Evolutionary conservation across 2,797 vertebrate species (phyloP).

Genomic region (Sciurus vulgaris): DNA sequence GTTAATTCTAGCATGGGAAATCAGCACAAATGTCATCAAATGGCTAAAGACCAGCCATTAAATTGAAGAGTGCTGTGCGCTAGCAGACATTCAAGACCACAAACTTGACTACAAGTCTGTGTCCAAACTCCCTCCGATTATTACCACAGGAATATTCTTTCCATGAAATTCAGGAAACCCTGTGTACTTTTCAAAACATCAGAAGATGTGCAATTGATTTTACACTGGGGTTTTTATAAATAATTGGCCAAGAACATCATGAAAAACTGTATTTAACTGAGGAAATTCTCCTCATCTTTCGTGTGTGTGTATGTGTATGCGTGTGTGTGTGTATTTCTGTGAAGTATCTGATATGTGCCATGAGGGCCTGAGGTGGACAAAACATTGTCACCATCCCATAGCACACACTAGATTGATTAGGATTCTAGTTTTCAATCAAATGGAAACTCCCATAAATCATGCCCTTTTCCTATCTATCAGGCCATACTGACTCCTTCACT

Average conservation of each 20-base stretch:
- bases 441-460: neutral
- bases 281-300: neutral
- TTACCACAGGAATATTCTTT: neutral
- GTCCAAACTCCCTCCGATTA: neutral
- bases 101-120: neutral
- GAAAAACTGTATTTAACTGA: constrained; percentile 35
- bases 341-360: neutral
- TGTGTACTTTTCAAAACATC: constrained; percentile 15
- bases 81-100: neutral
- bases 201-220: constrained; percentile 51
- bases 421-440: constrained; percentile 60
- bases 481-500: neutral
- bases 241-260: constrained; percentile 44
- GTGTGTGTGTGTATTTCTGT: neutral
- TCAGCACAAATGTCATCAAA: constrained; percentile 15
- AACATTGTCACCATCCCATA: neutral
- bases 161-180: neutral
- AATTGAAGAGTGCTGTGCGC: neutral
- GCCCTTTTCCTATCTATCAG: neutral
- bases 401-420: neutral
- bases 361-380: neutral
- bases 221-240: neutral
- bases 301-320: neutral
- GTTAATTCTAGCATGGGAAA: constrained; percentile 34
- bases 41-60: neutral